Evolutionary conservation across 2,888 invertebrate species (phyloP).

Genomic region (Graphium colonna): DNA sequence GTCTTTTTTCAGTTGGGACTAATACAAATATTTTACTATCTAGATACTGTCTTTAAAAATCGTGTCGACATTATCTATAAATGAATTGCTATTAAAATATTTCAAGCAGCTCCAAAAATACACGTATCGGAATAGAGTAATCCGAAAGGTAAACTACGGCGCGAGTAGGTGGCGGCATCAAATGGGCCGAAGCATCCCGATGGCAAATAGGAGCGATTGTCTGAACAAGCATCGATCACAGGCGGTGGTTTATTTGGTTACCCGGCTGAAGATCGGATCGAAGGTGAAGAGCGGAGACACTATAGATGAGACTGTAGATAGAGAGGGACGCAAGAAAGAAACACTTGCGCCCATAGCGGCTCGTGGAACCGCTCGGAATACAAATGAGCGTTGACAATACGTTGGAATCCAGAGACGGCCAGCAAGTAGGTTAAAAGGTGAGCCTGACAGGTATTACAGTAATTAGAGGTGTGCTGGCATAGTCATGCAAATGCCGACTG

Average conservation of each 20-base stretch:
- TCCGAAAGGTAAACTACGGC: conserved; percentile 42
- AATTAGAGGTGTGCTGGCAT: conserved; percentile 63
- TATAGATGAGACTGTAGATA: conserved; percentile 34
- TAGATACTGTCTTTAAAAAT: too few relatives aligned
- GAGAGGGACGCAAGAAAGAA: conserved; percentile 49
- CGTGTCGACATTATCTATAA: too few relatives aligned
- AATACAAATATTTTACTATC: too few relatives aligned
- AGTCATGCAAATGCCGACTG: conserved; percentile 59
- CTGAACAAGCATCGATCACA: conserved; percentile 57
- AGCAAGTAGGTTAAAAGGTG: conserved; percentile 77
- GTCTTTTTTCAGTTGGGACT: too few relatives aligned
- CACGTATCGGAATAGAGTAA: too few relatives aligned
- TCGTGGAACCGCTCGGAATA: conserved; percentile 51
- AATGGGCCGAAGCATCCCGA: conserved; percentile 60
- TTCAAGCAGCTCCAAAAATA: too few relatives aligned
- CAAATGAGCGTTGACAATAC: conserved; percentile 68
- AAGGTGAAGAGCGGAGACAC: conserved; percentile 42
- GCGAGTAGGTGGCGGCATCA: conserved; percentile 48
- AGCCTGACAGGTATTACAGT: conserved; percentile 64
- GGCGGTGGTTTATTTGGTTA: conserved; percentile 54
- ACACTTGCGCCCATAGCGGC: conserved; percentile 68
- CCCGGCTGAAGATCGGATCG: conserved; percentile 47
- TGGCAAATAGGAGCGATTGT: conserved; percentile 53
- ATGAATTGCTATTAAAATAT: too few relatives aligned
- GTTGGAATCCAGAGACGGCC: conserved; percentile 59